Evolutionary conservation across 2,797 vertebrate genomes (phyloP).

Genomic region (Silurus aristotelis): DNA sequence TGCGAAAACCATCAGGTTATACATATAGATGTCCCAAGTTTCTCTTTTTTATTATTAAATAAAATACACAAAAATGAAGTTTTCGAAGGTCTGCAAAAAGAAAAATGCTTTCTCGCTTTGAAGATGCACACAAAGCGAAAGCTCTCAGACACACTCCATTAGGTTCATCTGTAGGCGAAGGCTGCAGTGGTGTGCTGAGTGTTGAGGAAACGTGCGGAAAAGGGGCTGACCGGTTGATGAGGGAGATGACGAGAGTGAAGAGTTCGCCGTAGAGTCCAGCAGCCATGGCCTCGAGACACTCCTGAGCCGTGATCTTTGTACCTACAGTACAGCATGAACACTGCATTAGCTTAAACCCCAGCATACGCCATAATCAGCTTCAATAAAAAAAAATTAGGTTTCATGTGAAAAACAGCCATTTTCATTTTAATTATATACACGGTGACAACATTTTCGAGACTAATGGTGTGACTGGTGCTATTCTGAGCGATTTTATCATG

Average conservation of each 20-base stretch:
- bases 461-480: too few relatives aligned
- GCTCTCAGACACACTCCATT: conserved; percentile 34
- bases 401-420: not conserved
- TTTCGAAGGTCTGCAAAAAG: not conserved
- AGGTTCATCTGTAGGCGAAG: conserved; percentile 2
- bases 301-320: conserved; percentile 86
- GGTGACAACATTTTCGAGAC: too few relatives aligned
- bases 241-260: conserved; percentile 91
- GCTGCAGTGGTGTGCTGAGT: not conserved
- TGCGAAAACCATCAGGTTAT: not conserved
- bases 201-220: not conserved
- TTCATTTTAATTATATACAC: not conserved
- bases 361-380: not conserved
- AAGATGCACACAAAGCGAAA: not conserved
- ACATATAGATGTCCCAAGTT: not conserved
- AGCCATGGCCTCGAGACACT: conserved; percentile 94
- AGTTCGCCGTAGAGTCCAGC: conserved; percentile 91
- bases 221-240: conserved; percentile 84
- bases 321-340: conserved; percentile 73
- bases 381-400: not conserved
- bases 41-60: not conserved
- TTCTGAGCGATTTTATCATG: too few relatives aligned
- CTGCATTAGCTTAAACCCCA: not conserved
- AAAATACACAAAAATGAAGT: not conserved
- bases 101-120: not conserved